phyloP scores from a whole-genome alignment of 2,113 vertebrate species.

The Gallinago media region DNA sequence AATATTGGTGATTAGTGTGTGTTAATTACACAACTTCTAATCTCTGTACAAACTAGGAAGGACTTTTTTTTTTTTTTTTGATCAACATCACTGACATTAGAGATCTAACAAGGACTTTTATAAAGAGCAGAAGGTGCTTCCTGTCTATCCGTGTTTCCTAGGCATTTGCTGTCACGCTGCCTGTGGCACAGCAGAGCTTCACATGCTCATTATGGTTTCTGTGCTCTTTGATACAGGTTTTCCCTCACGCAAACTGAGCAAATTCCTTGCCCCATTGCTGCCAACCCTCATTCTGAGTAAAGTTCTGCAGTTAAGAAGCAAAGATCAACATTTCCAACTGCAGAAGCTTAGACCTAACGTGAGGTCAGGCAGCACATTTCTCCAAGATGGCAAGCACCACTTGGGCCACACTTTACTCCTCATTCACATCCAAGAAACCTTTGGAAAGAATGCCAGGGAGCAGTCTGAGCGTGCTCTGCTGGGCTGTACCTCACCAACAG shows the following conservation, averaged over 20 bases:
- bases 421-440: background rate
- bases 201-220: accelerated
- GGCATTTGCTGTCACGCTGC: background rate
- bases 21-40: background rate
- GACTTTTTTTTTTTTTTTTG: background rate
- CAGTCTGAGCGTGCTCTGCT: background rate
- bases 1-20: constrained; percentile 6
- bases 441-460: background rate
- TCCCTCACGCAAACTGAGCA: background rate
- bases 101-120: background rate
- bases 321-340: background rate
- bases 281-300: background rate
- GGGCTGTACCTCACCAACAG: background rate
- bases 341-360: background rate
- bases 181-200: background rate
- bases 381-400: background rate
- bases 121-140: background rate
- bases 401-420: background rate
- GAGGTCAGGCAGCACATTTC: background rate
- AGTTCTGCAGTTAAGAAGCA: background rate
- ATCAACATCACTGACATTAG: background rate
- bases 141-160: background rate
- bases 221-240: background rate
- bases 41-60: background rate
- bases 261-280: background rate